Evolutionary conservation across 2,888 invertebrate genomes (phyloP).

Genomic region (Tachystola acroxantha): DNA sequence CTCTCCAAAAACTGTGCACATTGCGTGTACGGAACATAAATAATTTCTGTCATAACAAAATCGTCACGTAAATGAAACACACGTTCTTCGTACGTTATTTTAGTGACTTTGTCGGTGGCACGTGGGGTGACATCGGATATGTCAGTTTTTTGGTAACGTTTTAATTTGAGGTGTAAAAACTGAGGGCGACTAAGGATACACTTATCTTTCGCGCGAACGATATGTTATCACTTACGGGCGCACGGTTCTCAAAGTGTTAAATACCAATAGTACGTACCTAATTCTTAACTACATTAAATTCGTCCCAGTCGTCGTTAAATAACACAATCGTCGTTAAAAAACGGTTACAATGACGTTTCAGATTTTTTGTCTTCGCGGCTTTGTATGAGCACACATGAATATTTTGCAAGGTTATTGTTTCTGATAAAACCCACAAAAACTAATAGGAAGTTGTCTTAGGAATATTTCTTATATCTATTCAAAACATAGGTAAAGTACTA

Average conservation of each 20-base stretch:
- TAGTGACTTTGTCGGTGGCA: conserved; percentile 25
- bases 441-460: too few relatives aligned
- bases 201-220: conserved; percentile 68
- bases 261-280: too few relatives aligned
- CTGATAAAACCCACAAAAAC: too few relatives aligned
- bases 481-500: too few relatives aligned
- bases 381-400: too few relatives aligned
- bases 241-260: conserved; percentile 47
- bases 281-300: too few relatives aligned
- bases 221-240: conserved; percentile 53
- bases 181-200: conserved; percentile 44
- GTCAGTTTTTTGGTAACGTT: conserved; percentile 43
- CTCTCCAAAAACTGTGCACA: neutral
- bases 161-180: conserved; percentile 55
- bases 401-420: too few relatives aligned
- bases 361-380: too few relatives aligned
- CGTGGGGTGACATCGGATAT: conserved; percentile 44
- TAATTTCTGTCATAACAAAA: conserved; percentile 72
- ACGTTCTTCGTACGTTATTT: conserved; percentile 57
- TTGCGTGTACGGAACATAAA: conserved; percentile 33
- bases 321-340: too few relatives aligned
- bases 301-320: too few relatives aligned
- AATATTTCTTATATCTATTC: too few relatives aligned
- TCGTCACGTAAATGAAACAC: conserved; percentile 72
- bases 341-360: too few relatives aligned